Percentiles rank a stretch among this genome's conserved stretches.
Evolutionary conservation across 2,888 invertebrate species (phyloP).

Genomic region (Anaspis maculata): DNA sequence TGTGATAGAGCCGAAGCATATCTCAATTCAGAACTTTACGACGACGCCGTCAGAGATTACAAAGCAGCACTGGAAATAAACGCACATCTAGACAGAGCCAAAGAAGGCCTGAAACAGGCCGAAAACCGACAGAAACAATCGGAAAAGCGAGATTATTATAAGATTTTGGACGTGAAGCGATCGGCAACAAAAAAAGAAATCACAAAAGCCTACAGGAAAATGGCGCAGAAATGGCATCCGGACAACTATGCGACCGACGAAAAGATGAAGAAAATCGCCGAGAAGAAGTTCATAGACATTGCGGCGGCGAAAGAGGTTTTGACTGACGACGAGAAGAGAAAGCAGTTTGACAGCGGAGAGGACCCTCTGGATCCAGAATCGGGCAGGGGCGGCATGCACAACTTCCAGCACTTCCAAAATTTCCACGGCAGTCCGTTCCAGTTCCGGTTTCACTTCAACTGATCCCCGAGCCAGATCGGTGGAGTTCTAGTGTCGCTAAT

Average conservation of each 20-base stretch:
- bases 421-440: constrained; percentile 80
- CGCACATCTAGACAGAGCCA: constrained; percentile 68
- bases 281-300: constrained; percentile 97
- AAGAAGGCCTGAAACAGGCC: constrained; percentile 80
- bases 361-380: constrained; percentile 97
- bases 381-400: constrained; percentile 57
- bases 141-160: constrained; percentile 93
- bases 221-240: constrained; percentile 98
- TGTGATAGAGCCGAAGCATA: constrained; percentile 93
- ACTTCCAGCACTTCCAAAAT: constrained; percentile 62
- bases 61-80: constrained; percentile 81
- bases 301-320: constrained; percentile 96
- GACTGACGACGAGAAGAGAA: constrained; percentile 84
- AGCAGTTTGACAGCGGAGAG: constrained; percentile 87
- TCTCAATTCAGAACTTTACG: constrained; percentile 78
- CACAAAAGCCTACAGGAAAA: constrained; percentile 89
- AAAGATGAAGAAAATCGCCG: constrained; percentile 87
- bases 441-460: constrained; percentile 96
- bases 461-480: constrained; percentile 25
- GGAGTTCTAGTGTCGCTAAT: background rate
- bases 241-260: constrained; percentile 78
- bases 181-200: constrained; percentile 90
- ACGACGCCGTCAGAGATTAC: constrained; percentile 85
- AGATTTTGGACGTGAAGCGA: constrained; percentile 86
- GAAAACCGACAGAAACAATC: constrained; percentile 89